Base-by-base conservation (phyloP, 1,140 invertebrate species). In the Eupeodes corollae region DNA sequence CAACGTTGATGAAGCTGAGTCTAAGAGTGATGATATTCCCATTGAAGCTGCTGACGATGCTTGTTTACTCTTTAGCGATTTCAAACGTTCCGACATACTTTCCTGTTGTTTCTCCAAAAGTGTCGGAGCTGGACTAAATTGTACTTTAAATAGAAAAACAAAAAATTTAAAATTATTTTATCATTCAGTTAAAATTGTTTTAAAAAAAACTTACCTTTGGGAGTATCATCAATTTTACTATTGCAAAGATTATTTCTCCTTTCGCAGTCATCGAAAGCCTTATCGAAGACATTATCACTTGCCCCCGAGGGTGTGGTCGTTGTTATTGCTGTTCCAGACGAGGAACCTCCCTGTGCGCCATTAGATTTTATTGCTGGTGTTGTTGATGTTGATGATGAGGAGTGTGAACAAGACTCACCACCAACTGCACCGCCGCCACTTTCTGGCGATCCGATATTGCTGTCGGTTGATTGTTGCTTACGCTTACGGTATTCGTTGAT, bases 61-160 rank as follows among this genome's bases (percentile, higher is more conserved):
- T 60, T 61, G 43, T 53, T 64, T 18, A 57, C 57, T 44, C 61
- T 84, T 73, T 48, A 79, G 61, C 50, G 56, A 16, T 63, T 82
- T 76, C 52, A 87, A 68, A 56, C 86, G 73, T 55, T 84, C 80
- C 14, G 80, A 83, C 19, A 86, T 73, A 63, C 81, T 85, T 64
- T 87, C 84, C 49, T 83, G 72, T 62, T 85, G 82, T 47, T 77
- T 71, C 60, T 86, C 84, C 1, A 84, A 74, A 16, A 82, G 61
- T 6, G 83, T 86, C 19, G 83, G 82, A 18, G 80, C 80, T 6
- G 80, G 74, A 67, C 75, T 79, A 55, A 79, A 81, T 49, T 70
- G 71, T 46, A 57, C 64, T 67, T 31, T 3, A 12, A 35, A 30
- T 30, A 2, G 2, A 26, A 26, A 43, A 42, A 21, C 21, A 43